phyloP scores from a whole-genome alignment of 2,113 vertebrate species.

The Entelurus aequoreus region DNA sequence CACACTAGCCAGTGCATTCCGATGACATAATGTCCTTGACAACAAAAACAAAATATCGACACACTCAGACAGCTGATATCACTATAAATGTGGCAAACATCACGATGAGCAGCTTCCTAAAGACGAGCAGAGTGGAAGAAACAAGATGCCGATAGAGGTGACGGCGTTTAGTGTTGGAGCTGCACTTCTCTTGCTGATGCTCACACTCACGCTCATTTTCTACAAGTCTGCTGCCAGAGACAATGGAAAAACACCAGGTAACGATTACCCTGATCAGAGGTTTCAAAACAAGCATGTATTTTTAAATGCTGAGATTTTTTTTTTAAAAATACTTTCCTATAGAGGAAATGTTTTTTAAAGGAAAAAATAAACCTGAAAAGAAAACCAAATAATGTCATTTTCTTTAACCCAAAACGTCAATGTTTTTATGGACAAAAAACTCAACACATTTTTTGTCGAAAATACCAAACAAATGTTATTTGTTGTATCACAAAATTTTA shows the following conservation, averaged over 20 bases:
- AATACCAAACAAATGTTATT: not conserved
- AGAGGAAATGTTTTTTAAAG: not conserved
- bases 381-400: too few relatives aligned
- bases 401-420: too few relatives aligned
- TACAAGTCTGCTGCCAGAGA: conserved; percentile 18
- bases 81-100: conserved; percentile 50
- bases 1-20: conserved; percentile 5
- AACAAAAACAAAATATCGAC: conserved; percentile 15
- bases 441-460: too few relatives aligned
- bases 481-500: not conserved
- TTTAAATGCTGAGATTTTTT: not conserved
- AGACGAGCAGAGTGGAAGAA: conserved; percentile 7
- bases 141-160: conserved; percentile 34
- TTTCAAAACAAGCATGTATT: not conserved
- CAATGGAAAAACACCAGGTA: conserved; percentile 35
- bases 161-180: conserved; percentile 43
- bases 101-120: conserved; percentile 14
- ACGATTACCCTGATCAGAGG: not conserved
- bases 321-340: not conserved
- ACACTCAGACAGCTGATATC: not conserved
- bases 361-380: too few relatives aligned
- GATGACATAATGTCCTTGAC: conserved; percentile 61
- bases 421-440: too few relatives aligned
- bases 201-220: conserved; percentile 33
- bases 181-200: conserved; percentile 41